phyloP scores from a whole-genome alignment of 2,888 invertebrate species.

The Siphonodentalium dalli region DNA sequence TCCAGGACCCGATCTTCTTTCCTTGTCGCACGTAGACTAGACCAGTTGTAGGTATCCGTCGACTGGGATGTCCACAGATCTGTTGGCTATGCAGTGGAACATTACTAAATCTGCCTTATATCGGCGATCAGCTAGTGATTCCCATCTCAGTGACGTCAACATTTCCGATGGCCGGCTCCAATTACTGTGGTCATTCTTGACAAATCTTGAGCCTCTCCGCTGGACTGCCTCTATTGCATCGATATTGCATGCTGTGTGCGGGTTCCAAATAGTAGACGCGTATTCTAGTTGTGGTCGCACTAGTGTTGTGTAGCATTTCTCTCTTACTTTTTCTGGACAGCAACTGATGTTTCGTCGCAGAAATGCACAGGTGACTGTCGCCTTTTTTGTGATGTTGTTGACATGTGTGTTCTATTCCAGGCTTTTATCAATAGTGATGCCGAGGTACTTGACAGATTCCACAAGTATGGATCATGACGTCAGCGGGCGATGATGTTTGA shows the following conservation, averaged over 20 bases:
- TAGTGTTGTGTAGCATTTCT: not conserved
- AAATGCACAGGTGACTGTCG: constrained; percentile 2
- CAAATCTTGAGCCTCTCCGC: constrained; percentile 5
- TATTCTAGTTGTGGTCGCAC: constrained; percentile 1
- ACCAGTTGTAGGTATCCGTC: not conserved
- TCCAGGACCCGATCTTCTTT: too few relatives aligned
- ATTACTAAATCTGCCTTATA: not conserved
- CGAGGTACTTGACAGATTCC: too few relatives aligned
- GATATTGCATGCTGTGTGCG: constrained; percentile 6
- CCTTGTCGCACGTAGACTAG: too few relatives aligned
- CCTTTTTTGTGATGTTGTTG: constrained; percentile 3
- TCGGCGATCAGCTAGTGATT: not conserved
- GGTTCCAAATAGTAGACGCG: not conserved
- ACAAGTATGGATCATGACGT: too few relatives aligned
- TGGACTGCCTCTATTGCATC: constrained; percentile 11
- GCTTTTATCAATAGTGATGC: too few relatives aligned
- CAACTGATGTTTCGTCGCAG: not conserved
- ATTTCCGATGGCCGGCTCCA: not conserved
- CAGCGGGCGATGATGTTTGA: too few relatives aligned
- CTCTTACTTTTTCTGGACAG: not conserved
- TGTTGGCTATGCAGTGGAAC: constrained; percentile 1
- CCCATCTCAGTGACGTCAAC: constrained; percentile 7
- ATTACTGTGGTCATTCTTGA: not conserved
- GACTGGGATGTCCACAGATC: not conserved
- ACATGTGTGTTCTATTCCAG: constrained; percentile 6